phyloP scores from a whole-genome alignment of 2,888 invertebrate genomes.

The Xestia rhomboidea region DNA sequence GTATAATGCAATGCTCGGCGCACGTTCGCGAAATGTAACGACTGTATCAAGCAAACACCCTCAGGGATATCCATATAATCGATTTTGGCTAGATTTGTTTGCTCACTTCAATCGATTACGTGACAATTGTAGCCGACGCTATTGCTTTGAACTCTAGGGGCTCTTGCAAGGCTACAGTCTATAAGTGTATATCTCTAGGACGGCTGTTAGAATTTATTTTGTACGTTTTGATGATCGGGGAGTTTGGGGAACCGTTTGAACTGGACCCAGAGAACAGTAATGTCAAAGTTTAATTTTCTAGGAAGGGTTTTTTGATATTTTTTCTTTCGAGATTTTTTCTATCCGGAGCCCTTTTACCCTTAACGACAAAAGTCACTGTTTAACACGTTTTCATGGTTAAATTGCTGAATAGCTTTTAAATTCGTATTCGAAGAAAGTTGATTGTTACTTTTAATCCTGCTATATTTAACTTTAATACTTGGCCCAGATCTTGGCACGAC shows the following conservation, averaged over 20 bases:
- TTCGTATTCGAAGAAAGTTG: background rate
- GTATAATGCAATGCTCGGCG: background rate
- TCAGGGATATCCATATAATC: slow-evolving; percentile 71
- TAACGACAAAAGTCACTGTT: background rate
- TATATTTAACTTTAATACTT: background rate
- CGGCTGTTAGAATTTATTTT: slow-evolving; percentile 44
- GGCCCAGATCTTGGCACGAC: background rate
- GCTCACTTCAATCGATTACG: slow-evolving; percentile 81
- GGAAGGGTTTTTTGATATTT: background rate
- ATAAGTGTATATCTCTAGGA: slow-evolving; percentile 41
- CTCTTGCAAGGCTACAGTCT: slow-evolving; percentile 45
- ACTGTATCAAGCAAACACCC: slow-evolving; percentile 64
- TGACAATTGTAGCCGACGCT: slow-evolving; percentile 65
- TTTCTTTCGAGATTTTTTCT: background rate
- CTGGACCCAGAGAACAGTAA: background rate
- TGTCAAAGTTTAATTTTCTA: background rate
- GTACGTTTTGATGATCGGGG: slow-evolving; percentile 30
- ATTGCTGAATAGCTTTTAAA: background rate
- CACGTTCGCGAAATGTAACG: background rate
- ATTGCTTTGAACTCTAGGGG: slow-evolving; percentile 57
- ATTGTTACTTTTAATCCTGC: background rate
- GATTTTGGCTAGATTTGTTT: slow-evolving; percentile 78
- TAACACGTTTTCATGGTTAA: background rate
- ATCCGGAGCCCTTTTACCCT: background rate
- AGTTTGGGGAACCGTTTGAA: slow-evolving; percentile 19